Conservation (phyloP, 2,888 invertebrate genomes). For the Pseudoips prasinana region DNA sequence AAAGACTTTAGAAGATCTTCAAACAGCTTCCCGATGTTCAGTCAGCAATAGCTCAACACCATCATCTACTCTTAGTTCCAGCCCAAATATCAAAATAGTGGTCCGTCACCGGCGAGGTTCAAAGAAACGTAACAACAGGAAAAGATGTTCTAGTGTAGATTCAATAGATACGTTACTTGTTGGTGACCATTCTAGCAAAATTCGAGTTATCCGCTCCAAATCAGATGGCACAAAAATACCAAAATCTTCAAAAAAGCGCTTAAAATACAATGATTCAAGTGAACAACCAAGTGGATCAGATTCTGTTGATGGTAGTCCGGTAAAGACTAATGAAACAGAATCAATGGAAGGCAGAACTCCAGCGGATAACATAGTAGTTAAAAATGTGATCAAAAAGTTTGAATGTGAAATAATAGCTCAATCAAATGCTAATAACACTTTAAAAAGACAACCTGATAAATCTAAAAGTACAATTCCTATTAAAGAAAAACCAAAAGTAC, state of each 20-base stretch:
- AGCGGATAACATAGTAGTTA: slow-evolving; percentile 58
- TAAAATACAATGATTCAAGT: slow-evolving; percentile 60
- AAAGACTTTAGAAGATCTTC: slow-evolving; percentile 75
- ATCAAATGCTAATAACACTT: slow-evolving; percentile 46
- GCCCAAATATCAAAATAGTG: slow-evolving; percentile 76
- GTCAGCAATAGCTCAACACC: slow-evolving; percentile 72
- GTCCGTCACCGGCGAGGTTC: slow-evolving; percentile 67
- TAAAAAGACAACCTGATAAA: slow-evolving; percentile 66
- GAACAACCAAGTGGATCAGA: slow-evolving; percentile 66
- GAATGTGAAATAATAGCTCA: slow-evolving; percentile 73
- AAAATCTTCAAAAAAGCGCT: slow-evolving; percentile 65
- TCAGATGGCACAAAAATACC: slow-evolving; percentile 73
- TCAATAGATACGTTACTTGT: slow-evolving; percentile 66
- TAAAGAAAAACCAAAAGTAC: slow-evolving; percentile 82
- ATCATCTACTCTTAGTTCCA: slow-evolving; percentile 69
- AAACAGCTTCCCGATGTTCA: slow-evolving; percentile 50
- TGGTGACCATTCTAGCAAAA: slow-evolving; percentile 55
- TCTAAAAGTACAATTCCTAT: slow-evolving; percentile 46
- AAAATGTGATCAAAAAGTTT: slow-evolving; percentile 73
- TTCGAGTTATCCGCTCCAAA: slow-evolving; percentile 67
- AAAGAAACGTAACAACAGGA: slow-evolving; percentile 72
- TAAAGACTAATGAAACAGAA: slow-evolving; percentile 40
- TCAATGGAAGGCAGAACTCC: slow-evolving; percentile 32
- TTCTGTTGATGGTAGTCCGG: slow-evolving; percentile 63
- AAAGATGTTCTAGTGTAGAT: slow-evolving; percentile 76